Conservation (phyloP, 2,113 vertebrate genomes). For the Tapirus terrestris region DNA sequence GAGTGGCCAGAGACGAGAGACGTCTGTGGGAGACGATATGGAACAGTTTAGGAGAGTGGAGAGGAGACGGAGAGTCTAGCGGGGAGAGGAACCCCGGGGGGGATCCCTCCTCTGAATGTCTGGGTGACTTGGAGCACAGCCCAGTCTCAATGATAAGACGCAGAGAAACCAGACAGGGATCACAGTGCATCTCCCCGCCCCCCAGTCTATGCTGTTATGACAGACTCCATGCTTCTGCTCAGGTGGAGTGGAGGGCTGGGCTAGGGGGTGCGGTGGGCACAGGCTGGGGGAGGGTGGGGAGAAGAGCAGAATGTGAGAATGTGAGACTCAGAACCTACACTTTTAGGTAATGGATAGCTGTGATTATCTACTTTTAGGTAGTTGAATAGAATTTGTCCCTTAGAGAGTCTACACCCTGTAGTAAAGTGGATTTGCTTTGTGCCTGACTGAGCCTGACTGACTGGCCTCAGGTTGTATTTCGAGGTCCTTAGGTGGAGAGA, state of each 20-base stretch:
- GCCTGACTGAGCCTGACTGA: too few species aligned
- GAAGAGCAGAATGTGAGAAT: background rate
- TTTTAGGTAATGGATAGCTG: background rate
- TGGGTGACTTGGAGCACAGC: background rate
- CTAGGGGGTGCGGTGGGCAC: fast-evolving
- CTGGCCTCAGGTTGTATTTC: background rate
- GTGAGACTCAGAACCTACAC: background rate
- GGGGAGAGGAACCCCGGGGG: background rate
- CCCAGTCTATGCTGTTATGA: too few species aligned
- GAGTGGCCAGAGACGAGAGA: background rate
- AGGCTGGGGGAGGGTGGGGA: background rate
- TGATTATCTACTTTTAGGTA: background rate
- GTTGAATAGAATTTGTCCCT: background rate
- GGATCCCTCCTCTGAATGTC: background rate
- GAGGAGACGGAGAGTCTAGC: background rate
- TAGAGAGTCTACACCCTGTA: background rate
- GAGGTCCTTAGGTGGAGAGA: background rate
- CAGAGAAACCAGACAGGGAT: background rate
- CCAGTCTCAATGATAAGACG: background rate
- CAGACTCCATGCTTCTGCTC: background rate
- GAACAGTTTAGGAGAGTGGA: background rate
- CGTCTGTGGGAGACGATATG: background rate
- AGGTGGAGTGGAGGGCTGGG: too few species aligned
- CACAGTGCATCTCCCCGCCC: fast-evolving
- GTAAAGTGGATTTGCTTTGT: background rate